phyloP scores from a whole-genome alignment of 2,113 vertebrate species.

The Abramis brama region DNA sequence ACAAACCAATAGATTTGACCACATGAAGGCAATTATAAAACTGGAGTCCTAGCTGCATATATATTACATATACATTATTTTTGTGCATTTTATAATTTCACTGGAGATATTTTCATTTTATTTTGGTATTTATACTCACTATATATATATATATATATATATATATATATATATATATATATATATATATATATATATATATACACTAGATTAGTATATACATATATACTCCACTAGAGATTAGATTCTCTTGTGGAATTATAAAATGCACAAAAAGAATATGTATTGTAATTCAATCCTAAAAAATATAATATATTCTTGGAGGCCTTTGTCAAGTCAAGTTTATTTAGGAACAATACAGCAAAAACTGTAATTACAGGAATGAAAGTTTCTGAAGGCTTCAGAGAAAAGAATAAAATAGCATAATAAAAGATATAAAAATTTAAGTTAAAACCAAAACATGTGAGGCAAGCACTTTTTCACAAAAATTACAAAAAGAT shows the following conservation, averaged over 20 bases:
- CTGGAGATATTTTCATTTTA: not conserved
- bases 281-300: not conserved
- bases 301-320: not conserved
- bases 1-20: conserved; percentile 64
- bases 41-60: conserved; percentile 32
- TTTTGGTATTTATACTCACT: too few species aligned
- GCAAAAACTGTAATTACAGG: not conserved
- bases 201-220: too few species aligned
- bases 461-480: not conserved
- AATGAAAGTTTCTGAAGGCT: not conserved
- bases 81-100: not conserved
- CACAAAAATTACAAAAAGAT: not conserved
- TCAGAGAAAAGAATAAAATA: not conserved
- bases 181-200: too few species aligned
- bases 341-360: not conserved
- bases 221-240: not conserved
- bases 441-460: not conserved
- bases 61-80: not conserved
- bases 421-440: not conserved
- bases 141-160: too few species aligned
- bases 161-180: too few species aligned
- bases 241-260: not conserved
- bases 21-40: conserved; percentile 70
- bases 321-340: not conserved
- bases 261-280: not conserved